Base-by-base conservation (phyloP, 2,797 vertebrate species). In the Adelosebastes latens region DNA sequence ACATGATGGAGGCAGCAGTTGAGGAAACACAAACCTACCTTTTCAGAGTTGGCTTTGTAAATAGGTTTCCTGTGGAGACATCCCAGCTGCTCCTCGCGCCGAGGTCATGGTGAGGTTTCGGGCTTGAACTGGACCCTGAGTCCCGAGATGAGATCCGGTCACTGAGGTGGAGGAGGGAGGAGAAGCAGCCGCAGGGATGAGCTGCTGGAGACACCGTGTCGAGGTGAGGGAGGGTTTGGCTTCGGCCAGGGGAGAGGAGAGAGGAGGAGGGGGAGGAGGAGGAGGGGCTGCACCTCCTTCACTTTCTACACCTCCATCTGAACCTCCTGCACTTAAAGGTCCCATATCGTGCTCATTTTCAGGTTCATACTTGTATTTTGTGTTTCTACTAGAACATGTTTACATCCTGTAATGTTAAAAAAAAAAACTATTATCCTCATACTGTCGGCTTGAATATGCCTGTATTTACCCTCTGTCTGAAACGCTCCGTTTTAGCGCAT, bases 11-110 rank as follows among this genome's bases (percentile, higher is more conserved):
- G 20, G n/a, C 27, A 49, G 20, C 63, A 67, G 1, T 34, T n/a
- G 49, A 65, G 62, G 59, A 75, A 83, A 64, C 13, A 13, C 52
- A 69, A 13, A 72, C 91, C 75, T 92, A 96, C 95, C 95, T 94
- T 89, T 49, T 63, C 59, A 87, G 22, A 88, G 77, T 89, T 59
- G 76, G 46, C 62, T 49, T 72, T 81, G 92, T 55, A 56, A 71
- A 69, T 29, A 8, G 34, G 72, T 60, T 71, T 69, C 58, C 77
- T 77, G 20, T 11, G 65, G 62, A 76, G 55, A 58, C 87, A 67
- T 88, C 60, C 70, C 81, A 42, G 76, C n/a, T 59, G 77, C 56
- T 73, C 58, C 58, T 31, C 64, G 72, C 31, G 60, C 79, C 69
- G 74, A 64, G 76, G 85, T 81, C 92, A 89, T 83, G 83, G 4